Conservation (phyloP, 1,140 invertebrate species). For the Anastrepha obliqua region DNA sequence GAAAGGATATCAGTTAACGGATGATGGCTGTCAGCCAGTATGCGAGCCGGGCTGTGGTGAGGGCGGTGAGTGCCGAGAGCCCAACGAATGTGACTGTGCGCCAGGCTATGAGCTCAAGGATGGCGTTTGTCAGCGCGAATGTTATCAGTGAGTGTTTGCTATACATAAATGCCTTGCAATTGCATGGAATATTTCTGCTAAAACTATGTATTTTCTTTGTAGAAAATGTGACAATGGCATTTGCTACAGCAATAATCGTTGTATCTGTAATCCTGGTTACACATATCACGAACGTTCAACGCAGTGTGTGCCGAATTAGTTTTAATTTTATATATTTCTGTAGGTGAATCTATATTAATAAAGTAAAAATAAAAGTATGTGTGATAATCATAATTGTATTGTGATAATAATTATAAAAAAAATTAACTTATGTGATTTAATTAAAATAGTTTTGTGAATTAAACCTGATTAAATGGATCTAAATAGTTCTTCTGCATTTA, state of each 20-base stretch:
- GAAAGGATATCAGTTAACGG: slow-evolving; percentile 61
- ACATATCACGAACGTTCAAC: slow-evolving; percentile 68
- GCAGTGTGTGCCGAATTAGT: slow-evolving; percentile 69
- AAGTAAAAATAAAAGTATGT: background rate
- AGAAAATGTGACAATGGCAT: slow-evolving; percentile 70
- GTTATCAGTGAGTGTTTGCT: slow-evolving; percentile 67
- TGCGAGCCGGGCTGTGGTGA: slow-evolving; percentile 71
- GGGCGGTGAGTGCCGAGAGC: slow-evolving; percentile 64
- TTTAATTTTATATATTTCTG: background rate
- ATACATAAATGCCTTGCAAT: background rate
- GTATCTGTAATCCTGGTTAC: slow-evolving; percentile 70
- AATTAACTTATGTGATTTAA: background rate
- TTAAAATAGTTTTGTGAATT: too few relatives aligned
- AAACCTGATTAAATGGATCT: too few relatives aligned
- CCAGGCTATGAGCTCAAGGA: slow-evolving; percentile 65
- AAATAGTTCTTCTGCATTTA: too few relatives aligned
- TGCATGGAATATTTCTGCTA: background rate
- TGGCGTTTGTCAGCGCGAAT: slow-evolving; percentile 67
- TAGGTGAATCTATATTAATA: background rate
- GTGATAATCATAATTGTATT: background rate
- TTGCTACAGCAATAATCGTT: slow-evolving; percentile 68
- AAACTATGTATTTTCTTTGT: background rate
- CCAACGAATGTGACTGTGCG: slow-evolving; percentile 66
- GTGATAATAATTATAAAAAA: slow-evolving; percentile 16
- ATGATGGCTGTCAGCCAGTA: slow-evolving; percentile 65